phyloP scores from a whole-genome alignment of 2,888 invertebrate species.

The Agonopterix arenella region DNA sequence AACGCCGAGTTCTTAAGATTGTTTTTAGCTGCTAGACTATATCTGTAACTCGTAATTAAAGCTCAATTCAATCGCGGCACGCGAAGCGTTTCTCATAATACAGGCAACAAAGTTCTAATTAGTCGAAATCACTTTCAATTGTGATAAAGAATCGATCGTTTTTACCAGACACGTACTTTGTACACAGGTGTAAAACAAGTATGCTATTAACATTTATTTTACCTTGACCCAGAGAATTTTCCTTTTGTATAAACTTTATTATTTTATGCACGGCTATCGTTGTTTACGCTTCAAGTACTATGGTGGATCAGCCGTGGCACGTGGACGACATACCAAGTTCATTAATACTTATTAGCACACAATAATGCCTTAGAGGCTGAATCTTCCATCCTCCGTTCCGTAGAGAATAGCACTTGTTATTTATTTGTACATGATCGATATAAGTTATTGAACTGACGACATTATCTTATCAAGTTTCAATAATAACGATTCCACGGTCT shows the following conservation, averaged over 20 bases:
- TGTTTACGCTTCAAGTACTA: constrained; percentile 10
- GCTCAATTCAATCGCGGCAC: constrained; percentile 10
- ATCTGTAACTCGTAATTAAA: constrained; percentile 7
- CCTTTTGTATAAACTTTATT: constrained; percentile 11
- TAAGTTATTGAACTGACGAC: constrained; percentile 58
- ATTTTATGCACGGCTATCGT: constrained; percentile 25
- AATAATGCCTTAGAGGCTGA: constrained; percentile 22
- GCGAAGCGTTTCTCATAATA: constrained; percentile 10
- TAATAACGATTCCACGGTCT: constrained; percentile 44
- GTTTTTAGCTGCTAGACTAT: neutral
- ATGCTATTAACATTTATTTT: constrained; percentile 6
- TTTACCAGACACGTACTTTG: no score
- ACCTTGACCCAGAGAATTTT: constrained; percentile 44
- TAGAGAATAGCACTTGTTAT: constrained; percentile 23
- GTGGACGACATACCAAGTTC: constrained; percentile 26
- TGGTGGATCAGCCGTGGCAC: constrained; percentile 12
- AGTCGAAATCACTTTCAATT: constrained; percentile 5
- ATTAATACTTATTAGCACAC: constrained; percentile 28
- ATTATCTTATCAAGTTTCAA: constrained; percentile 50
- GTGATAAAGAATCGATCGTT: neutral
- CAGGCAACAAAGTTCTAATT: constrained; percentile 10
- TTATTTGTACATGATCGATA: constrained; percentile 31
- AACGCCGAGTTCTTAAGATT: neutral
- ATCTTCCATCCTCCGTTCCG: constrained; percentile 15
- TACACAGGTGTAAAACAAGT: neutral